These are phyloP conservation scores for Gobio gobio DNA, from an alignment of 2,113 vertebrate species.

Conservation along the genomic window DNA sequence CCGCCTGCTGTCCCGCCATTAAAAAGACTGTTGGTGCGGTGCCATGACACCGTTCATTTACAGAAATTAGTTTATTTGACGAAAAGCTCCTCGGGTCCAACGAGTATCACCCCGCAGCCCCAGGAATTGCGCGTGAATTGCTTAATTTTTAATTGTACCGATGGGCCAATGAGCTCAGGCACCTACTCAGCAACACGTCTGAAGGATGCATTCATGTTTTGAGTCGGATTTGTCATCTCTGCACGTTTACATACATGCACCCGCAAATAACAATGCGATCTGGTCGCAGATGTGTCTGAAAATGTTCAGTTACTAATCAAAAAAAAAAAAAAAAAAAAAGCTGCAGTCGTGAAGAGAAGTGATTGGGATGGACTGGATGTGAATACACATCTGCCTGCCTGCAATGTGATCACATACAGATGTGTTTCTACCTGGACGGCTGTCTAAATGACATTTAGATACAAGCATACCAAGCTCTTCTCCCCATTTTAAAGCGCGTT, in stretches of 20 bases:
- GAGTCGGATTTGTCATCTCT: conserved; percentile 1
- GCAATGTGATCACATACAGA: conserved; percentile 77
- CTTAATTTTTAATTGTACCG: conserved; percentile 63
- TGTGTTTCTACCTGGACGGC: conserved; percentile 61
- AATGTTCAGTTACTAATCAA: neutral
- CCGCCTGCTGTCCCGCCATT: conserved; percentile 85
- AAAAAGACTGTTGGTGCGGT: conserved; percentile 80
- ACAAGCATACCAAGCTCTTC: neutral
- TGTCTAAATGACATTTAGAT: conserved; percentile 10
- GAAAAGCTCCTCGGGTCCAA: conserved; percentile 69
- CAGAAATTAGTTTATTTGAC: conserved; percentile 77
- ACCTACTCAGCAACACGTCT: conserved; percentile 31
- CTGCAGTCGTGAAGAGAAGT: neutral
- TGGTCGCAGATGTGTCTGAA: neutral
- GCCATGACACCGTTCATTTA: conserved; percentile 80
- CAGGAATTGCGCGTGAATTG: conserved; percentile 39
- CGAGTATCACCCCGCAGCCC: conserved; percentile 43
- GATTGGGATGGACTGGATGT: conserved; percentile 20
- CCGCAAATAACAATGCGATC: neutral
- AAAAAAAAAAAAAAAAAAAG: neutral
- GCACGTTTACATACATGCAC: neutral
- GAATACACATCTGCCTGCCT: conserved; percentile 52
- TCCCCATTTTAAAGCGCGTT: neutral
- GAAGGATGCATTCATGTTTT: neutral
- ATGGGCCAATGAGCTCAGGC: neutral